Conservation (phyloP, 2,113 vertebrate species). For the Antigone vipio region DNA sequence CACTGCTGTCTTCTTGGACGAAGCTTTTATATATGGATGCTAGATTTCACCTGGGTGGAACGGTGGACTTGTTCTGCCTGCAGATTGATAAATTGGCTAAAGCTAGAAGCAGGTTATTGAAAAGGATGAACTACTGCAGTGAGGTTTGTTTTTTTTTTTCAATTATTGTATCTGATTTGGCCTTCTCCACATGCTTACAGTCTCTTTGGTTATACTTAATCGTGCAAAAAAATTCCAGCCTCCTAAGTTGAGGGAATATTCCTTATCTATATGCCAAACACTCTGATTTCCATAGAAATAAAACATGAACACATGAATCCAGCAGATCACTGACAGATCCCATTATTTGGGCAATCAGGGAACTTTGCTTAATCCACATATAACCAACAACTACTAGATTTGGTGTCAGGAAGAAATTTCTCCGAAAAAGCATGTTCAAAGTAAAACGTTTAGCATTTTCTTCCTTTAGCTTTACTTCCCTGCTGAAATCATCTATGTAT, state of each 20-base stretch:
- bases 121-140: background rate
- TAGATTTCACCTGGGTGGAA: background rate
- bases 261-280: background rate
- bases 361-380: background rate
- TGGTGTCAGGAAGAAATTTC: background rate
- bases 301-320: background rate
- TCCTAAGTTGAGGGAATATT: background rate
- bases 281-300: background rate
- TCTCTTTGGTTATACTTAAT: background rate
- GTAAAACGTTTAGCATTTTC: background rate
- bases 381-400: background rate
- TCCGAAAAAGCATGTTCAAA: background rate
- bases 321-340: background rate
- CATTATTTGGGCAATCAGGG: background rate
- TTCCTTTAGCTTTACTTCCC: background rate
- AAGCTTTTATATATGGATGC: background rate
- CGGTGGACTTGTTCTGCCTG: background rate
- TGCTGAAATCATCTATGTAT: background rate
- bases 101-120: background rate
- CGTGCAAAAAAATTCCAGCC: background rate
- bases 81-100: background rate
- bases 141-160: background rate
- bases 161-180: background rate
- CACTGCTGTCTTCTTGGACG: background rate
- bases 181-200: background rate